Evolutionary conservation across 2,888 invertebrate genomes (phyloP).

Genomic region (Eupsilia transversa): DNA sequence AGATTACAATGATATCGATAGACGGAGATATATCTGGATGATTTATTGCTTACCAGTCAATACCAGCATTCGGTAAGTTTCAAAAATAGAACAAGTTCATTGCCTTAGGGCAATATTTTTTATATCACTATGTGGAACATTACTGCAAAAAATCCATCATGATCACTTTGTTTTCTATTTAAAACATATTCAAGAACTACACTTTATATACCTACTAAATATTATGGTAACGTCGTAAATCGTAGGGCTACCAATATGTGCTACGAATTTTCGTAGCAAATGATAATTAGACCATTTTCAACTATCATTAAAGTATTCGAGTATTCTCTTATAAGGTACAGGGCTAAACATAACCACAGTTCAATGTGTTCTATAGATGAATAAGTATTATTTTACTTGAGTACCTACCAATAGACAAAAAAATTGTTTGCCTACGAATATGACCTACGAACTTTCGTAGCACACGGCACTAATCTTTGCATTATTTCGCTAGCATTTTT

Average conservation of each 20-base stretch:
- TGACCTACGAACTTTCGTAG: conserved; percentile 25
- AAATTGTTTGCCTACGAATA: conserved; percentile 9
- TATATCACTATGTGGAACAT: conserved; percentile 4
- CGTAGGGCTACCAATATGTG: conserved; percentile 10
- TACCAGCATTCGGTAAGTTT: conserved; percentile 42
- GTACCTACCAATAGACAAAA: background rate
- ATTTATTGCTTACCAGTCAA: conserved; percentile 61
- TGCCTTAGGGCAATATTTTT: conserved; percentile 44
- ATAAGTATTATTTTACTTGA: background rate
- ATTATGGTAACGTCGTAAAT: background rate
- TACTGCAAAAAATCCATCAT: background rate
- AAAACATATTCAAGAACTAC: background rate
- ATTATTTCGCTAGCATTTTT: background rate
- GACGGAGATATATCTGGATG: conserved; percentile 55
- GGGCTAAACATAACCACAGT: too few species aligned
- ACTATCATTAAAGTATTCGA: too few species aligned
- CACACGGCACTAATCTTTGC: background rate
- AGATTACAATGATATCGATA: conserved; percentile 68
- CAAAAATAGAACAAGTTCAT: conserved; percentile 54
- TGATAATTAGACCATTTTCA: conserved; percentile 9
- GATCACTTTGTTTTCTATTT: background rate
- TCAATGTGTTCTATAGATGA: background rate
- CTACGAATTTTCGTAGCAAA: conserved; percentile 40
- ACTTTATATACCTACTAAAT: background rate
- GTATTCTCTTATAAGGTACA: background rate